These are phyloP conservation scores for Psylliodes chrysocephalus DNA, from an alignment of 2,888 invertebrate genomes.

Conservation along the genomic window DNA sequence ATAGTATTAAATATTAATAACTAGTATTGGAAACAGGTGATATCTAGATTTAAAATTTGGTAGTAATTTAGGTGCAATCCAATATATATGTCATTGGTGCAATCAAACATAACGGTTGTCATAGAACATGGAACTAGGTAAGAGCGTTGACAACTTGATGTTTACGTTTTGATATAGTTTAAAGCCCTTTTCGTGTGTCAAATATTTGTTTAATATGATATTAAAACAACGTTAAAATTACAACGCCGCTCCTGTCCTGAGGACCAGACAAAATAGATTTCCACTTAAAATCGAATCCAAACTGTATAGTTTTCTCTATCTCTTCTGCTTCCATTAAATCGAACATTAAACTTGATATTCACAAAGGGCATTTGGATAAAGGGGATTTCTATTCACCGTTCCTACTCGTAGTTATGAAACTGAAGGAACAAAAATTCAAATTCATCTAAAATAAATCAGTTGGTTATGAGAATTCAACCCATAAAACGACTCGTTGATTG, in stretches of 20 bases:
- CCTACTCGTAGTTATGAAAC: neutral
- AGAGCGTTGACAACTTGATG: no score
- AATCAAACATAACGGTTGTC: no score
- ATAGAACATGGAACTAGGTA: no score
- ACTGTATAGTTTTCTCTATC: neutral
- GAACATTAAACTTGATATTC: conserved; percentile 20
- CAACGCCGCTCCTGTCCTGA: neutral
- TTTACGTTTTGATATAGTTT: no score
- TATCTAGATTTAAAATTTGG: no score
- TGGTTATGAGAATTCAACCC: conserved; percentile 6
- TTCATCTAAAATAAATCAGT: conserved; percentile 10
- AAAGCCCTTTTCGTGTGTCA: no score
- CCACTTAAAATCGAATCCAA: neutral
- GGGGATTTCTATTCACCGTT: conserved; percentile 7
- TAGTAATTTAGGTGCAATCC: no score
- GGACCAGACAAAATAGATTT: neutral
- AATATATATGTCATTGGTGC: no score
- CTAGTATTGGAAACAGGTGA: no score
- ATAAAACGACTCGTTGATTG: conserved; percentile 22
- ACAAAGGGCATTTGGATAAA: conserved; percentile 4
- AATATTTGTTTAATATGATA: no score
- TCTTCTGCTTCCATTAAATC: conserved; percentile 3
- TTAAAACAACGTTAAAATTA: no score
- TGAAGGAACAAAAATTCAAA: conserved; percentile 3
- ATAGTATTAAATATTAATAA: no score